A percentile compares a stretch with the other conserved stretches of the same genome.
Conservation (phyloP, 1,140 invertebrate genomes). For the Drosophila pseudoobscura region DNA sequence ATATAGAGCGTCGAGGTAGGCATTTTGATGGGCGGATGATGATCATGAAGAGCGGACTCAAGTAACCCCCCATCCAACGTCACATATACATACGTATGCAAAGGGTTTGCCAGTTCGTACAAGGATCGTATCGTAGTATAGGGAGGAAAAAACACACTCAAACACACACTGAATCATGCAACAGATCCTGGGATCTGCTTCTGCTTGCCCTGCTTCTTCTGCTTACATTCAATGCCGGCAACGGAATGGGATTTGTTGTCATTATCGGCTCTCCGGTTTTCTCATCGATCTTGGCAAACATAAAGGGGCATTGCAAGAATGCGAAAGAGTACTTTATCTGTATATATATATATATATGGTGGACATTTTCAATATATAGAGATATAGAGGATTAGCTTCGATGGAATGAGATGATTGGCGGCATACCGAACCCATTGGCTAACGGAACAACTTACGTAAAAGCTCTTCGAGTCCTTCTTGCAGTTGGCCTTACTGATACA, state of each 20-base stretch:
- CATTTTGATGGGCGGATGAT: not conserved
- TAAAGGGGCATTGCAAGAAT: constrained; percentile 87
- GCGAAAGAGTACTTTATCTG: constrained; percentile 90
- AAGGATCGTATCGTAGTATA: too few species aligned
- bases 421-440: not conserved
- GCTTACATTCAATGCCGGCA: constrained; percentile 89
- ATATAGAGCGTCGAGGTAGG: not conserved
- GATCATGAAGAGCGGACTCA: too few species aligned
- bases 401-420: constrained; percentile 36
- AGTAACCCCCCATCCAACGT: too few species aligned
- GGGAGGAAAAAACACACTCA: constrained; percentile 1
- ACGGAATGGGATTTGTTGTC: constrained; percentile 86
- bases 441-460: constrained; percentile 87
- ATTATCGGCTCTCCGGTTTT: constrained; percentile 85
- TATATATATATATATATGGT: constrained; percentile 10
- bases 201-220: constrained; percentile 10
- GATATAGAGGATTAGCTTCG: constrained; percentile 29
- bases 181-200: constrained; percentile 22
- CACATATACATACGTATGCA: too few species aligned
- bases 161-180: constrained; percentile 40
- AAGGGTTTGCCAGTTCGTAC: too few species aligned
- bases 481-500: constrained; percentile 92
- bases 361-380: constrained; percentile 18
- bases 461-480: constrained; percentile 92
- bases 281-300: constrained; percentile 85